Base-by-base conservation (phyloP, 2,888 invertebrate genomes). In the Pyrrhosoma nymphula region DNA sequence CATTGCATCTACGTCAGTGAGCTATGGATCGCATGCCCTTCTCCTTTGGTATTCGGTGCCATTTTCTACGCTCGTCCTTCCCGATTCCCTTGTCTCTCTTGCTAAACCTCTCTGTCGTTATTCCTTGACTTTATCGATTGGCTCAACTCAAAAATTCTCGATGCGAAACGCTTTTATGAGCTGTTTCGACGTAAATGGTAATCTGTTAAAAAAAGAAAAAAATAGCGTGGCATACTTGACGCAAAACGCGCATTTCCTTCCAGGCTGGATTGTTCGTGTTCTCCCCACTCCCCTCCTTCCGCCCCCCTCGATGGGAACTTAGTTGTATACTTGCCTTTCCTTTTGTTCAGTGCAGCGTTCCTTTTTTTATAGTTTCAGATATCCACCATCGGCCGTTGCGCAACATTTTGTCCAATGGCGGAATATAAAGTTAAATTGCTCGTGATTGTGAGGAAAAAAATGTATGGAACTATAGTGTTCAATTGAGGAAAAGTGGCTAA, bases 401-500 rank as follows among this genome's bases (percentile, higher is more conserved):
- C 91, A 47, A 75, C 35, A 82, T 82, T 47, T 47, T 47, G 63
- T 93, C 75, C 47, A 93, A 75, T 93, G 93, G 39, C 30, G 63
- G 93, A 93, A 93, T 35, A 35, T 93, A 93, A 93, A 75, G 93
- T 93, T 93, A 93, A 93, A 93, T 93, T 69, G 93, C 93, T 93
- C 75, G 93, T 93, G 93, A 60, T 93, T 93, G 93, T 69, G 69
- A 93, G 60, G 60, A 12, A 82, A 82, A 69, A 82, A 82, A 82
- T 82, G 82, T 35, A 82, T 35, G 35, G 82, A 93, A 39, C 69
- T 75, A 93, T 93, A 93, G 93, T 47, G 93, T 69, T 93, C 93
- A 93, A 93, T 93, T 93, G 93, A 93, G 93, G 93, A 93, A 82
- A 93, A 93, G 93, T 93, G 93, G 93, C 93, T 93, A 75, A 75